Base-by-base conservation (phyloP, 2,797 vertebrate genomes). In the Manis javanica region DNA sequence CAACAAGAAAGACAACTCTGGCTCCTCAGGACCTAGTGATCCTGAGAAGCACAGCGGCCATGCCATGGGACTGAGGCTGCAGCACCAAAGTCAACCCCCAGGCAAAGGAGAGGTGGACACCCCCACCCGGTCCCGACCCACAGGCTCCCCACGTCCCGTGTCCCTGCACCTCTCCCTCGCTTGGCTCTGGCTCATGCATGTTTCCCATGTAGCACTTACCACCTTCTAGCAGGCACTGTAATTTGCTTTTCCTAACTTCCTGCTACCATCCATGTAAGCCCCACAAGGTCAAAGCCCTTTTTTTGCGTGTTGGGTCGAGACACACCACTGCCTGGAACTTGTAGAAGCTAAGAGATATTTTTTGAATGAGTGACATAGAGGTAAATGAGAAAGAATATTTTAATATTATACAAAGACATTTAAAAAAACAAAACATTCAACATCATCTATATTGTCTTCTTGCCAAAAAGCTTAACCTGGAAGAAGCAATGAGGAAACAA, bases 291-390 rank as follows among this genome's bases (percentile, higher is more conserved):
- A 61, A 29, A 53, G 23, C 59, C 51, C 34, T 68, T 68, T 46
- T 53, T 81, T 5, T 18, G 5, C 68, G n/a, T 51, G 9, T 82
- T 83, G 37, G 63, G 39, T 81, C 81, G 39, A 77, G 66, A 72
- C n/a, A 85, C 14, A 49, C 57, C 51, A 68, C 26, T 42, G 39
- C 63, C 31, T 42, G 18, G 26, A 37, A 21, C 18, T 26, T 3
- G 55, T 16, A 71, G 29, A 57, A 68, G 51, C 78, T 31, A 68
- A 85, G 46, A 82, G 23, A 31, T 39, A 42, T 5, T 55, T 64
- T 66, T 18, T 66, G 8, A 83, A 66, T 24, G 72, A 92, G 77
- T 53, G 26, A 19, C 82, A 82, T 2, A 64, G 42, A 94, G n/a
- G 19, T 34, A 59, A 78, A 4, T 26, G n/a, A 29, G 34, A 49